phyloP scores from a whole-genome alignment of 2,888 invertebrate species.

The Dolomedes plantarius region DNA sequence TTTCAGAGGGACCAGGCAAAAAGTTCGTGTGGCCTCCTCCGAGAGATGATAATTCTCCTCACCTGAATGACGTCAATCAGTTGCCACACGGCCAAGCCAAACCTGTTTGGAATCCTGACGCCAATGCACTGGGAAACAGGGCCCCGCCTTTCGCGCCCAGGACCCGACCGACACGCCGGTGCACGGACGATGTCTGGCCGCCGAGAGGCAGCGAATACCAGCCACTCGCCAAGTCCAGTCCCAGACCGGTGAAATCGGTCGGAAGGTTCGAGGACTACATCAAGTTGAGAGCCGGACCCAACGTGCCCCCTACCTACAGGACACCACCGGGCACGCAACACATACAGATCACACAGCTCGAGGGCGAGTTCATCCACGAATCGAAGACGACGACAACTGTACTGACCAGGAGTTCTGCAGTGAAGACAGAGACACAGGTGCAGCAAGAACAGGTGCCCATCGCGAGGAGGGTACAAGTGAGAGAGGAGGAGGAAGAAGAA shows the following conservation, averaged over 20 bases:
- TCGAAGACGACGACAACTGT: constrained; percentile 34
- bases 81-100: background rate
- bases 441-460: constrained; percentile 70
- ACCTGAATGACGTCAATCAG: background rate
- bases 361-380: constrained; percentile 52
- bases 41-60: constrained; percentile 7
- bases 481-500: constrained; percentile 62
- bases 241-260: constrained; percentile 44
- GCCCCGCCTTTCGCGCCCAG: constrained; percentile 66
- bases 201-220: constrained; percentile 56
- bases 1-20: constrained; percentile 57
- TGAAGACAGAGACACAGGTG: background rate
- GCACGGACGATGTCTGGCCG: constrained; percentile 71
- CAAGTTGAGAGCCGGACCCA: constrained; percentile 37
- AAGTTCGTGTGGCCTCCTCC: constrained; percentile 70
- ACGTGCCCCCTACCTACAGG: constrained; percentile 73
- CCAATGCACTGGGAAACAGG: constrained; percentile 32
- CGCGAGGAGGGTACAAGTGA: background rate
- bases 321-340: constrained; percentile 73
- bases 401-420: background rate
- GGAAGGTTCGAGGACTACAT: constrained; percentile 70
- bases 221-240: background rate
- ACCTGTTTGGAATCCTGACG: constrained; percentile 60
- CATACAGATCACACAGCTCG: constrained; percentile 26
- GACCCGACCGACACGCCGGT: constrained; percentile 31